These are phyloP conservation scores for Meloidogyne hapla DNA, from an alignment of 1,140 invertebrate genomes.

Conservation along the genomic window DNA sequence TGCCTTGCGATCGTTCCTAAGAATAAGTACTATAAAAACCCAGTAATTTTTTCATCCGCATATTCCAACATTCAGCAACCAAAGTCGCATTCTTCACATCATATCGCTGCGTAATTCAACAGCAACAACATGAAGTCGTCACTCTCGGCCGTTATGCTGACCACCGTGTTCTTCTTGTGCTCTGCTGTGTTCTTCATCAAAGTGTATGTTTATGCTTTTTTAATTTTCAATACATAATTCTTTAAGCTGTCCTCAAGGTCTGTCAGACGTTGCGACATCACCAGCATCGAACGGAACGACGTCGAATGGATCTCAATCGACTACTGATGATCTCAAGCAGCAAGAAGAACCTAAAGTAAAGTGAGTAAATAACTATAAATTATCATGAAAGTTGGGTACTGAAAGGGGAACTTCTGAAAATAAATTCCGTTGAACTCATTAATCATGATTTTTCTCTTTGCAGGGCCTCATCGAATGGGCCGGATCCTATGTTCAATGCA, in stretches of 20 bases:
- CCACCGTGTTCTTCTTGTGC: not conserved
- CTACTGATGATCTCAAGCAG: not conserved
- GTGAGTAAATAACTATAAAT: too few relatives aligned
- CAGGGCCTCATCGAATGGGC: not conserved
- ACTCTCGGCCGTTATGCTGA: not conserved
- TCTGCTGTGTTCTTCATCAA: not conserved
- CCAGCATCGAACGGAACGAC: not conserved
- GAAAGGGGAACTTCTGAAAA: not conserved
- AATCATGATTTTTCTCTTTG: not conserved
- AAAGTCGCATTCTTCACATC: not conserved
- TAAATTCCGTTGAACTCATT: not conserved
- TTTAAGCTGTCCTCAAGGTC: not conserved
- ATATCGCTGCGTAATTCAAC: not conserved
- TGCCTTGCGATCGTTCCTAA: too few relatives aligned
- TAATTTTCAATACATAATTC: not conserved
- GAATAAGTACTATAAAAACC: too few relatives aligned
- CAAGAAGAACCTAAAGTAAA: too few relatives aligned
- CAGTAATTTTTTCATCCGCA: too few relatives aligned
- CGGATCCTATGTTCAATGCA: conserved; percentile 1
- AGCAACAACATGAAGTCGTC: not conserved
- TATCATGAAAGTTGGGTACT: too few relatives aligned
- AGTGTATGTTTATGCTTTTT: not conserved
- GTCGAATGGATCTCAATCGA: not conserved
- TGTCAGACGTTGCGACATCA: not conserved
- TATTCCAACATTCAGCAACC: too few relatives aligned